Evolutionary conservation across 2,113 vertebrate genomes (phyloP).

Genomic region (Galbula dea): DNA sequence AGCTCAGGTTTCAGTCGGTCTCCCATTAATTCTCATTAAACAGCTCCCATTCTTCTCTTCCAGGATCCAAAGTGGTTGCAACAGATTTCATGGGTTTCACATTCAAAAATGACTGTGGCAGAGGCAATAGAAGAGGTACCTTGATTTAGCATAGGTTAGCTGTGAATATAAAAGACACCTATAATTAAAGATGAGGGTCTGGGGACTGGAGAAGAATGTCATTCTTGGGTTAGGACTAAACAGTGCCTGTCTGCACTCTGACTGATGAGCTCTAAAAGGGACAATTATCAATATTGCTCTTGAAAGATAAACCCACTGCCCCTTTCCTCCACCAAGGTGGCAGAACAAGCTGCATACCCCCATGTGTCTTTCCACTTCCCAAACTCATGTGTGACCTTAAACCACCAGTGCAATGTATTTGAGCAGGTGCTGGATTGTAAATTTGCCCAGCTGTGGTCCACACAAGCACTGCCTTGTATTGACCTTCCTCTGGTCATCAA

Average conservation of each 20-base stretch:
- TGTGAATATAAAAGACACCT: neutral
- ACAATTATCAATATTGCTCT: accelerated
- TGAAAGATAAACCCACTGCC: neutral
- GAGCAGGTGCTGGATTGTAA: neutral
- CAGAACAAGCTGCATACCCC: neutral
- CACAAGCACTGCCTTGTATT: accelerated
- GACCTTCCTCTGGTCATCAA: neutral
- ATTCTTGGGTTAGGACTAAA: neutral
- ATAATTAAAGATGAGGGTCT: neutral
- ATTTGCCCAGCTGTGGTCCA: accelerated
- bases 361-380: neutral
- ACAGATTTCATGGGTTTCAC: neutral
- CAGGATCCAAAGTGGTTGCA: neutral
- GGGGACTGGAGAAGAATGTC: neutral
- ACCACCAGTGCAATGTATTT: accelerated
- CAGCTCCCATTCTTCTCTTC: neutral
- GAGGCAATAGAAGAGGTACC: neutral
- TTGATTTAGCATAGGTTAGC: neutral
- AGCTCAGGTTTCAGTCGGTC: neutral
- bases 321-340: neutral
- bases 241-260: neutral
- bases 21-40: slow-evolving; percentile 15
- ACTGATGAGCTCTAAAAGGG: neutral
- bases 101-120: neutral
- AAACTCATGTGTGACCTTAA: neutral